Evolutionary conservation across 1,140 invertebrate genomes (phyloP).

Genomic region (Heterodera carotae): DNA sequence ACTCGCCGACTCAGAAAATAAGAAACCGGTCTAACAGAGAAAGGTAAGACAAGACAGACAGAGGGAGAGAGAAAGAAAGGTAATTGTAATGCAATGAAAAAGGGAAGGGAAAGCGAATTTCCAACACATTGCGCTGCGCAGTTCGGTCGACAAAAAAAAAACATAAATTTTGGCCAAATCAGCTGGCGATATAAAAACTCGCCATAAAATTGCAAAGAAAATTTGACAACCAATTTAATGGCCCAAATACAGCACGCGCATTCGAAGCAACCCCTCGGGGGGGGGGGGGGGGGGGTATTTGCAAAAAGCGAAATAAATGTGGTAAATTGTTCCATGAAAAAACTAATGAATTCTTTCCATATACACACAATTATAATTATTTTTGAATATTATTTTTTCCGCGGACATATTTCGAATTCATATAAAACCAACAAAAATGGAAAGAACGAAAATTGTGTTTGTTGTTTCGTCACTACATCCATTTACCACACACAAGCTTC

Average conservation of each 20-base stretch:
- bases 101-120: not conserved
- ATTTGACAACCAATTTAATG: not conserved
- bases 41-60: not conserved
- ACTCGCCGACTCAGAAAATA: too few relatives aligned
- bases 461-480: too few relatives aligned
- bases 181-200: not conserved
- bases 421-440: too few relatives aligned
- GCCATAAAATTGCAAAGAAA: not conserved
- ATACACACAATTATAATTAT: too few relatives aligned
- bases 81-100: not conserved
- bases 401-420: too few relatives aligned
- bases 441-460: too few relatives aligned
- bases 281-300: not conserved
- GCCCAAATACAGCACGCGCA: too few relatives aligned
- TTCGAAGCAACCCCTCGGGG: too few relatives aligned
- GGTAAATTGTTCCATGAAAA: not conserved
- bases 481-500: not conserved
- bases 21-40: not conserved
- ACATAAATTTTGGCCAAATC: not conserved
- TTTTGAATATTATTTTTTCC: too few relatives aligned
- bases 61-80: not conserved
- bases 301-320: not conserved
- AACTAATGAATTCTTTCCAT: too few relatives aligned
- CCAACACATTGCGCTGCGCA: not conserved
- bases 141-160: not conserved